phyloP scores from a whole-genome alignment of 2,888 invertebrate species.

The Taenaris catops region DNA sequence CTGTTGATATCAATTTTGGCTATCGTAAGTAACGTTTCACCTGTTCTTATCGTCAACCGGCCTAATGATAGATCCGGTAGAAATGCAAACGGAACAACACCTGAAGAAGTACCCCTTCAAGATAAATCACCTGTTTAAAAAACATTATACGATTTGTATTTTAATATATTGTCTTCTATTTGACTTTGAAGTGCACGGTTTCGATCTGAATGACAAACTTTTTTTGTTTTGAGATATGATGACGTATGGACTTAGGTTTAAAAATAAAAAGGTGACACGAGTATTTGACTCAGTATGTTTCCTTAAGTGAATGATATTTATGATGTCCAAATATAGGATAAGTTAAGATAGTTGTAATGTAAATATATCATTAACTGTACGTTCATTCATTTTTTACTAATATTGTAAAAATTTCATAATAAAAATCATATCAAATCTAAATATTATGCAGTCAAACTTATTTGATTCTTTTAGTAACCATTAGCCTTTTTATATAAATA shows the following conservation, averaged over 20 bases:
- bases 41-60: no score
- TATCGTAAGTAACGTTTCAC: no score
- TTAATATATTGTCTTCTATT: conserved; percentile 52
- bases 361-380: conserved; percentile 13
- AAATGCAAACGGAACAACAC: conserved; percentile 49
- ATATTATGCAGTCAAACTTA: no score
- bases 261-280: conserved; percentile 1
- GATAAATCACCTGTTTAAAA: conserved; percentile 61
- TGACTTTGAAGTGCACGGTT: conserved; percentile 39
- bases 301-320: conserved; percentile 25
- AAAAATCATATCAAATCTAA: no score
- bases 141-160: conserved; percentile 29
- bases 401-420: no score
- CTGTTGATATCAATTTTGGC: no score
- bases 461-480: no score
- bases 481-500: no score
- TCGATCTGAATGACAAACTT: conserved; percentile 52
- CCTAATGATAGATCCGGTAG: conserved; percentile 45
- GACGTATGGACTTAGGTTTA: background rate
- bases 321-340: conserved; percentile 28
- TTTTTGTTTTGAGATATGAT: conserved; percentile 7
- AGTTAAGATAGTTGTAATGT: conserved; percentile 29
- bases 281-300: conserved; percentile 18
- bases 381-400: conserved; percentile 4
- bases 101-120: conserved; percentile 67